A percentile compares a stretch with the other conserved stretches of the same genome.
phyloP scores from a whole-genome alignment of 1,140 invertebrate genomes.

The Halesus radiatus region DNA sequence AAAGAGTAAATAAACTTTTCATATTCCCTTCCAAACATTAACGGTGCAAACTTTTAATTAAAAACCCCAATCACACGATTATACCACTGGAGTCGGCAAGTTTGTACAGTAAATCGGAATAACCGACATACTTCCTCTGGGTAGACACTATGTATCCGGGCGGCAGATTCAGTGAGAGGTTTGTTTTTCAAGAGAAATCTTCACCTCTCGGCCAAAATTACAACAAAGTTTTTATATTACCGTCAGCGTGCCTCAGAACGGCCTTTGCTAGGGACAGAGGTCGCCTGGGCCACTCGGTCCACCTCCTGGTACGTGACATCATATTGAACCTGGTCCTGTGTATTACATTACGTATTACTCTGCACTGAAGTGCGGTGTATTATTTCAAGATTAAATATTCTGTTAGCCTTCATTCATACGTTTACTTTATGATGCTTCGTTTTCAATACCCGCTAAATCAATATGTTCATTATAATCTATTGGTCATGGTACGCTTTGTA shows the following conservation, averaged over 20 bases:
- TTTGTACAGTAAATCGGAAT: constrained; percentile 40
- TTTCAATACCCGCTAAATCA: too few relatives aligned
- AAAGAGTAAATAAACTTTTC: constrained; percentile 28
- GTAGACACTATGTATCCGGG: constrained; percentile 8
- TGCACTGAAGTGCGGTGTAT: too few relatives aligned
- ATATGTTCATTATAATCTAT: too few relatives aligned
- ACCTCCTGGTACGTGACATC: too few relatives aligned
- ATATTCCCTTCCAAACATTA: constrained; percentile 38
- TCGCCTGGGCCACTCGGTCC: neutral
- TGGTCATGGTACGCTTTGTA: too few relatives aligned
- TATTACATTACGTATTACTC: too few relatives aligned
- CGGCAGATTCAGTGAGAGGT: neutral
- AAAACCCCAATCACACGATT: constrained; percentile 40
- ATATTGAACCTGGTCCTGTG: too few relatives aligned
- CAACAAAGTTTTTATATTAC: constrained; percentile 58
- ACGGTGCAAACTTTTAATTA: constrained; percentile 37
- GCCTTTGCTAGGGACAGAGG: constrained; percentile 42
- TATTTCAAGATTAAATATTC: too few relatives aligned
- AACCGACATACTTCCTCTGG: constrained; percentile 17
- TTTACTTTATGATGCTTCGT: too few relatives aligned
- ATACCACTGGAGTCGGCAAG: constrained; percentile 33
- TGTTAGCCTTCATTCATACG: too few relatives aligned
- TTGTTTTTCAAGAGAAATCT: constrained; percentile 47
- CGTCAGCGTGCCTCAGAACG: constrained; percentile 53
- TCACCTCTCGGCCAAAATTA: constrained; percentile 56